phyloP scores from a whole-genome alignment of 2,113 vertebrate genomes.

The Hemibagrus wyckioides region DNA sequence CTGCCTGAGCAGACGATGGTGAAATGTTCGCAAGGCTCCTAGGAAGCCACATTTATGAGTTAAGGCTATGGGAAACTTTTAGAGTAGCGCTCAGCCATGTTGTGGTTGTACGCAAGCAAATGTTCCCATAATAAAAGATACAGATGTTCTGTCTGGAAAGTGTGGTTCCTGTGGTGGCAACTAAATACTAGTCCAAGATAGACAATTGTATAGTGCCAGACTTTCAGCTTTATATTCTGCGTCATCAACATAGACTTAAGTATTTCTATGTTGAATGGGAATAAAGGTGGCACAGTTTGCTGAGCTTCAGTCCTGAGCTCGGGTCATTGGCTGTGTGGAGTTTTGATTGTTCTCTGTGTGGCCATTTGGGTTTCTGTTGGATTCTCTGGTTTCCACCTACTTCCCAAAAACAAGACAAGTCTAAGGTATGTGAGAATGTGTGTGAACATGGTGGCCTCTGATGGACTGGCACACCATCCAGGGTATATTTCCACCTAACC shows the following conservation, averaged over 20 bases:
- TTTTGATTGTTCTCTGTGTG: neutral
- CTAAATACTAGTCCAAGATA: constrained; percentile 12
- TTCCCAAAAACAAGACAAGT: neutral
- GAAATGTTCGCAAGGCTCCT: constrained; percentile 7
- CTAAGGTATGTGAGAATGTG: neutral
- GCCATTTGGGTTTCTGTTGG: neutral
- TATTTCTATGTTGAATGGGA: neutral
- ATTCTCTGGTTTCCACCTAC: neutral
- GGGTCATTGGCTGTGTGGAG: neutral
- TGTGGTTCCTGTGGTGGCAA: constrained; percentile 20
- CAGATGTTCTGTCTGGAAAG: constrained; percentile 21
- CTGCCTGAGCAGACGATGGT: neutral
- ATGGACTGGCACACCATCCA: neutral
- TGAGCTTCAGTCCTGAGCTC: neutral
- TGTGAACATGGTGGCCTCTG: neutral
- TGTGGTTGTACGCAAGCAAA: constrained; percentile 21
- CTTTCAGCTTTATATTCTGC: neutral
- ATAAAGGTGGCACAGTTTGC: neutral
- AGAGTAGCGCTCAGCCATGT: constrained; percentile 29
- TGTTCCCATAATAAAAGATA: constrained; percentile 18
- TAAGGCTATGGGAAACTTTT: constrained; percentile 18
- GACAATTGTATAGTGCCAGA: neutral
- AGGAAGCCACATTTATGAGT: constrained; percentile 24
- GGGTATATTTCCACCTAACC: too few species aligned
- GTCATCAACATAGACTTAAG: neutral